A percentile compares a stretch with the other conserved stretches of the same genome.
phyloP scores from a whole-genome alignment of 2,888 invertebrate species.

The Andricus quercusramuli region DNA sequence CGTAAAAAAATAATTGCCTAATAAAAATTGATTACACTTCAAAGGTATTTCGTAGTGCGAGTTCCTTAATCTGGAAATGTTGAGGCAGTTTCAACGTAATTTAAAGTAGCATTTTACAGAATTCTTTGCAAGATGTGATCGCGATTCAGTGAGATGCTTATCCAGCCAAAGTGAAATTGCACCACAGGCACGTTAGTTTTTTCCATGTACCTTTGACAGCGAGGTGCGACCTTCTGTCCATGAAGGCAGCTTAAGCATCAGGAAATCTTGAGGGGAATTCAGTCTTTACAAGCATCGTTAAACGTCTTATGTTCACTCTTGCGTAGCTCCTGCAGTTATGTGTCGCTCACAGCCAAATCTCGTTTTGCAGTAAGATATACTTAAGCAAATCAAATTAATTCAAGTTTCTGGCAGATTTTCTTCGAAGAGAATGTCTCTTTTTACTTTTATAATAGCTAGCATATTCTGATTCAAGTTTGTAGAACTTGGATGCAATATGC shows the following conservation, averaged over 20 bases:
- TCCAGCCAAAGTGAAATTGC: constrained; percentile 33
- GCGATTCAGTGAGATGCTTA: constrained; percentile 30
- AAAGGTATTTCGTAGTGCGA: constrained; percentile 46
- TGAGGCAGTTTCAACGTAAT: constrained; percentile 43
- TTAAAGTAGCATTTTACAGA: constrained; percentile 42
- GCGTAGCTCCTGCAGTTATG: not conserved
- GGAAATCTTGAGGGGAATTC: constrained; percentile 27
- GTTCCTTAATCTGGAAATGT: constrained; percentile 46
- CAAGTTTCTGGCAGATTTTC: constrained; percentile 2
- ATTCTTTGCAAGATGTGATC: constrained; percentile 30
- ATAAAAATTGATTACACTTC: constrained; percentile 38
- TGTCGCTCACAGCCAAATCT: not conserved
- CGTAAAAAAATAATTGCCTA: constrained; percentile 31
- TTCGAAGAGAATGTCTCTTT: not conserved
- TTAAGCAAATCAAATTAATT: not conserved
- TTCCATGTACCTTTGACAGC: constrained; percentile 26
- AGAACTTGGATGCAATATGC: constrained; percentile 1
- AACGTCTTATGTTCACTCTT: constrained; percentile 10
- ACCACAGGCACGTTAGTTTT: constrained; percentile 21
- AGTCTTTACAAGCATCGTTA: constrained; percentile 18
- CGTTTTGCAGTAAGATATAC: not conserved
- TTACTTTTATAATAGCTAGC: not conserved
- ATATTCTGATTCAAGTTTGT: not conserved
- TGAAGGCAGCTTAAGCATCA: constrained; percentile 1
- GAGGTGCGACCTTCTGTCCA: constrained; percentile 38